These are phyloP conservation scores for Chloroceryle aenea DNA, from an alignment of 2,113 vertebrate genomes.

Conservation along the genomic window DNA sequence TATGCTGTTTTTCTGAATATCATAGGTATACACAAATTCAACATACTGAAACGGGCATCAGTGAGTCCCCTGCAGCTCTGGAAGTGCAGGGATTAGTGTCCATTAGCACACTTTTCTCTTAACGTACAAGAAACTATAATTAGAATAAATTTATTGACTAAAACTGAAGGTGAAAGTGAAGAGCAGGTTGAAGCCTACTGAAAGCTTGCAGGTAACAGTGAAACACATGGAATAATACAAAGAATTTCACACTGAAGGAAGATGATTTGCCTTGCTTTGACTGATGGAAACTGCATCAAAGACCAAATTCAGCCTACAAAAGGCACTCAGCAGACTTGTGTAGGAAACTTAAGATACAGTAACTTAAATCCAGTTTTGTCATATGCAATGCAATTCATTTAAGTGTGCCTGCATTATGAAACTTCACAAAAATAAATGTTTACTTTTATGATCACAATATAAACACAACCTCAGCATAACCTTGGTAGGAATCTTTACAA, in stretches of 20 bases:
- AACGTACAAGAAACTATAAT: not conserved
- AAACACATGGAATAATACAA: not conserved
- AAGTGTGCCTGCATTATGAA: not conserved
- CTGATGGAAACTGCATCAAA: not conserved
- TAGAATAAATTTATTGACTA: not conserved
- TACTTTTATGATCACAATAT: not conserved
- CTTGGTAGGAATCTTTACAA: not conserved
- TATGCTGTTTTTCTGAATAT: not conserved
- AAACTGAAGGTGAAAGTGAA: not conserved
- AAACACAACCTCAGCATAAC: not conserved
- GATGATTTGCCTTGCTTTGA: not conserved
- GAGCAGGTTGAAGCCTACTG: not conserved
- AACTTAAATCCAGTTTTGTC: not conserved
- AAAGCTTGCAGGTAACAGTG: not conserved
- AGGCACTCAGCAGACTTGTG: not conserved
- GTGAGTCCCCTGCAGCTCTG: constrained; percentile 2
- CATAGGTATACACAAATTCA: not conserved
- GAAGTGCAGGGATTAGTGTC: not conserved
- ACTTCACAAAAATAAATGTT: not conserved
- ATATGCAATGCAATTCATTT: not conserved
- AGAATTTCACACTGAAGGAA: not conserved
- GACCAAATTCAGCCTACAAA: not conserved
- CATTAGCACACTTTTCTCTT: constrained; percentile 8
- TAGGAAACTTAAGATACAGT: not conserved
- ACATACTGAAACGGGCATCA: not conserved